phyloP scores from a whole-genome alignment of 2,113 vertebrate species.

The Psilopsiagon aymara region DNA sequence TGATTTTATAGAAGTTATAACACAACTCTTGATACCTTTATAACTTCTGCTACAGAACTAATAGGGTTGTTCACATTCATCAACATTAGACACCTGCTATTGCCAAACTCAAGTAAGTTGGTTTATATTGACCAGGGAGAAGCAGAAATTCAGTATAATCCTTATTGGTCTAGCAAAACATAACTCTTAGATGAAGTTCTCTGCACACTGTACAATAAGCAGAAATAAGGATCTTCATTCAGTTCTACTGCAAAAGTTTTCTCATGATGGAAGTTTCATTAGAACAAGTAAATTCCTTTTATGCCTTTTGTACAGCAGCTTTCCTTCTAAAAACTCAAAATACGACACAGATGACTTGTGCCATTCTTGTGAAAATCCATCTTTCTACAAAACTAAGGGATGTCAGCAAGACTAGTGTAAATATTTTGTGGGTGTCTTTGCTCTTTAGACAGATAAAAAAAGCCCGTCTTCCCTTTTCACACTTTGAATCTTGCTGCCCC shows the following conservation, averaged over 20 bases:
- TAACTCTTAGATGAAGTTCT: neutral
- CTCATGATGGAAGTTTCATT: neutral
- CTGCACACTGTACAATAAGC: neutral
- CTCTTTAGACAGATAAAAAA: neutral
- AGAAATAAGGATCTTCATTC: neutral
- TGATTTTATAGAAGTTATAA: neutral
- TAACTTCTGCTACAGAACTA: neutral
- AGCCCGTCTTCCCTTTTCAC: neutral
- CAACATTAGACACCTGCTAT: neutral
- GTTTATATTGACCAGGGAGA: neutral
- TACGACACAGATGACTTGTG: neutral
- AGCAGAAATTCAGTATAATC: neutral
- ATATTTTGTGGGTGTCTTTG: neutral
- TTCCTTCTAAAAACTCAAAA: neutral
- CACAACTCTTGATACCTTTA: neutral
- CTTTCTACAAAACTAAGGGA: neutral
- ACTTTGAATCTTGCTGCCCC: neutral
- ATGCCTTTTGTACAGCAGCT: neutral
- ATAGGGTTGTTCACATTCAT: neutral
- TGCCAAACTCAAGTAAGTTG: neutral
- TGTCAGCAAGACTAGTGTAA: neutral
- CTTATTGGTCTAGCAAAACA: neutral
- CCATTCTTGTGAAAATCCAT: neutral
- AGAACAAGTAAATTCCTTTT: neutral
- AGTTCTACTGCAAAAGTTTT: neutral